These are phyloP conservation scores for Lasioglossum vierecki DNA, from an alignment of 2,888 invertebrate genomes.

Conservation along the genomic window DNA sequence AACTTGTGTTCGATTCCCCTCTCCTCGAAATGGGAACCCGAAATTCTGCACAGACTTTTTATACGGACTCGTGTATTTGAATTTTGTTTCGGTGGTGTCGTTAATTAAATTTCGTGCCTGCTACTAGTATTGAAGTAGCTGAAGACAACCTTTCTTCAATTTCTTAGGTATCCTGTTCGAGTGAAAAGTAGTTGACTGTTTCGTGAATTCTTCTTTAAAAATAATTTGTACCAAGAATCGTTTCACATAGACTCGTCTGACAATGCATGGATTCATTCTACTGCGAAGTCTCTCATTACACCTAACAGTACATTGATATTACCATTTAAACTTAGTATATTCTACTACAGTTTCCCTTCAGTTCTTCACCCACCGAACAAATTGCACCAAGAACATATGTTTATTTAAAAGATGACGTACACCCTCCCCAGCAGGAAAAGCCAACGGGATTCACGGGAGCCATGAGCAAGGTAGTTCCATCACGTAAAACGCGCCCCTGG, in stretches of 20 bases:
- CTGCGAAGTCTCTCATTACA: not conserved
- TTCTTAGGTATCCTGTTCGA: no score
- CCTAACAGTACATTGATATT: not conserved
- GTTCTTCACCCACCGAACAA: not conserved
- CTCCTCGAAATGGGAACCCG: not conserved
- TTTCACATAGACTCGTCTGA: not conserved
- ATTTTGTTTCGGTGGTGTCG: not conserved
- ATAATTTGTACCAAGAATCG: not conserved
- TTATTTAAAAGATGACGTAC: not conserved
- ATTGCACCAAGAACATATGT: not conserved
- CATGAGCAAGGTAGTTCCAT: slow-evolving; percentile 20
- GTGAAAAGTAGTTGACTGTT: no score
- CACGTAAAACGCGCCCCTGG: slow-evolving; percentile 27
- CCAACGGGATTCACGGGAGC: not conserved
- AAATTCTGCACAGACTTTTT: not conserved
- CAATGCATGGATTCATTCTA: not conserved
- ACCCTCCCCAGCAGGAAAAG: not conserved
- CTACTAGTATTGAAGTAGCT: not conserved
- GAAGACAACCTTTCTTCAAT: no score
- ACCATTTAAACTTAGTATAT: not conserved
- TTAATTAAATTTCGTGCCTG: not conserved
- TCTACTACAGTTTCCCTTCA: not conserved
- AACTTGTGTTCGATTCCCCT: not conserved
- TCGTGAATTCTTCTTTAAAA: not conserved
- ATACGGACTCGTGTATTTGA: not conserved